Evolutionary conservation across 2,797 vertebrate species (phyloP), one percentile per base, ranked within the genome.

Genomic region (Rhyacichthys aspro): DNA sequence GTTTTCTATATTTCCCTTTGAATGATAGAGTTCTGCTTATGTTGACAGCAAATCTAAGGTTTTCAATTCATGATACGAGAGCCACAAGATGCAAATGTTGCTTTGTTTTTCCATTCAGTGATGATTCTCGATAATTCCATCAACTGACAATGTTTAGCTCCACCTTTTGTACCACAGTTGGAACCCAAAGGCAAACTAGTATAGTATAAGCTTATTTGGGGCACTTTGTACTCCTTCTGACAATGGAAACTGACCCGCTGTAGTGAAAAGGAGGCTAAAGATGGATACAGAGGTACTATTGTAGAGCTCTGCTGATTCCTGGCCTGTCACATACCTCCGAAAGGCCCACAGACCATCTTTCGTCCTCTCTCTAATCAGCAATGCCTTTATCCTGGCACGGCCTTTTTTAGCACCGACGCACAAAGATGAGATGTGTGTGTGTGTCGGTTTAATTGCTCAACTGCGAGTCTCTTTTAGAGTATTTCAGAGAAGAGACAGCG

Each of bases 361-460:
- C 34, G 1, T 37, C 55, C 61, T 47, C 62, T 23, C 57, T 70
- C 79, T 83, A 80, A 86, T 90, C 86, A 87, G 78, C 17, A 4
- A 50, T 55, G 59, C 82, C 78, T 88, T 84, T 72, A 84, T 84
- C 79, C 64, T 5, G 9, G 44, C 50, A 43, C 42, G 12, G 72
- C 70, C 67, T 63, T 89, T 86, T 2, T 85, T 79, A 85, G 69
- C 67, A 52, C 70, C 68, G 11, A 46, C 77, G 60, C 42, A 79
- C 55, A 68, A 57, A 55, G 74, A 76, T 67, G 69, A 53, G 14
- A 53, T 36, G 39, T 53, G 18, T 23, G 17, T 23, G 23, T 41
- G 67, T 74, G 77, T 73, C 63, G 42, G 45, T 86, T 82, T 86
- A 88, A 90, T 88, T 90, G 79, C 81, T 82, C 77, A 70, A 84